Conservation (phyloP, 2,888 invertebrate species). For the Gasteruption jaculator region DNA sequence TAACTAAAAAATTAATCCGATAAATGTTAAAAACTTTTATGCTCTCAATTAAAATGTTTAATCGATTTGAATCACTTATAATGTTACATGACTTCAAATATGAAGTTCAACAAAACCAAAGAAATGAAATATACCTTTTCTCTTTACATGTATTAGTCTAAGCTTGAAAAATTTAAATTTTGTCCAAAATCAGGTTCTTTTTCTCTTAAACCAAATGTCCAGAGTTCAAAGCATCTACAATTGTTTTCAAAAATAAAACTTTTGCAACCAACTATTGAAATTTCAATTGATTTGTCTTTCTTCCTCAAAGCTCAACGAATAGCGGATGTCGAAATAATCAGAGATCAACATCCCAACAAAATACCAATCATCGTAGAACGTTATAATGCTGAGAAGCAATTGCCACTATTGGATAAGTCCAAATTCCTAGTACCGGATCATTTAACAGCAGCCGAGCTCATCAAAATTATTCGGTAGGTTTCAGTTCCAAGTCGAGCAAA, state of each 20-base stretch:
- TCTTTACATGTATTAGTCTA: no score
- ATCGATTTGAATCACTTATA: no score
- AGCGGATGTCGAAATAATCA: slow-evolving; percentile 39
- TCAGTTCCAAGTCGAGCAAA: background rate
- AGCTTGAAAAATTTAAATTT: no score
- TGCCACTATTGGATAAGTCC: slow-evolving; percentile 76
- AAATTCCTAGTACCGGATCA: slow-evolving; percentile 88
- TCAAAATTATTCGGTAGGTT: slow-evolving; percentile 76
- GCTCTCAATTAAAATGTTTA: no score
- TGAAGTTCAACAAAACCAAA: no score
- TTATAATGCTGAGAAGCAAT: slow-evolving; percentile 70
- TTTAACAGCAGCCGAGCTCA: slow-evolving; percentile 83
- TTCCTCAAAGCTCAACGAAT: slow-evolving; percentile 37
- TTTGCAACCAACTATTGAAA: no score
- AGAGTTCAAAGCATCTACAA: no score
- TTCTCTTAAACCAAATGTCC: background rate
- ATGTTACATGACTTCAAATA: no score
- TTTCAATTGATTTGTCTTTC: slow-evolving; percentile 1
- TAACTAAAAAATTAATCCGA: no score
- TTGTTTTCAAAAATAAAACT: no score
- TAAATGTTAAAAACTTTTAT: no score
- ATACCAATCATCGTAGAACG: slow-evolving; percentile 77
- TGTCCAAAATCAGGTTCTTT: background rate
- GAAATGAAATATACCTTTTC: slow-evolving; percentile 1
- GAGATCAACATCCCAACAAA: slow-evolving; percentile 41